Evolutionary conservation across 1,140 invertebrate genomes (phyloP), one percentile per base, ranked within the genome.

Genomic region (Anthonomus grandis): DNA sequence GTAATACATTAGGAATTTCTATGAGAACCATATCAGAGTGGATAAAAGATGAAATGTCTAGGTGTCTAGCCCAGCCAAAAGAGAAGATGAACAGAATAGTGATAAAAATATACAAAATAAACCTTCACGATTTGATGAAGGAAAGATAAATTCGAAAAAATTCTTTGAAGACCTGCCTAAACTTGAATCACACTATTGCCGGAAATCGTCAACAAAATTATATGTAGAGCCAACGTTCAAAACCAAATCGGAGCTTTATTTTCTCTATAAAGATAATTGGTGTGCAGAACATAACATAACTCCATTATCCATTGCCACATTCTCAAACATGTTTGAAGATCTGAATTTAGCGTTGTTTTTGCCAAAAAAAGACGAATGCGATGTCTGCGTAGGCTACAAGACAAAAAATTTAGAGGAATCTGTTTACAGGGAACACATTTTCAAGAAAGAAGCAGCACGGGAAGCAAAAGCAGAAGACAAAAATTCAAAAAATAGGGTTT

Each of bases 171-270:
- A 23, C 3, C 23, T 67, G 36, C 63, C 63, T 31, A 70, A 69
- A 58, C 24, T 69, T 19, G 64, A 65, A 18, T 68, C 69, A 8
- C 67, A 68, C 59, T 70, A 70, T 46, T 69, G 69, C 24, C 34
- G 62, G 27, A 49, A 60, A 50, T 57, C 56, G 37, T 59, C 57
- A 27, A 47, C 53, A 23, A 66, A 69, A 58, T 56, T 62, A 48
- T 66, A 66, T 59, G 23, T 66, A 50, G 63, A 70, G 55, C 65
- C 63, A 17, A 49, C 56, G 8, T 65, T 61, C 51, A 53, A 64
- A 47, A 60, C 46, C 34, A 65, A 70, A 63, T 45, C 44, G 23
- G 53, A 67, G 49, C 38, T 67, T 19, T 70, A 66, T 51, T 45
- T 34, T 46, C 19, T 63, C 15, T 68, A 66, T 39, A 55, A 61